Evolutionary conservation across 2,113 vertebrate genomes (phyloP).

Genomic region (Seriola aureovittata): DNA sequence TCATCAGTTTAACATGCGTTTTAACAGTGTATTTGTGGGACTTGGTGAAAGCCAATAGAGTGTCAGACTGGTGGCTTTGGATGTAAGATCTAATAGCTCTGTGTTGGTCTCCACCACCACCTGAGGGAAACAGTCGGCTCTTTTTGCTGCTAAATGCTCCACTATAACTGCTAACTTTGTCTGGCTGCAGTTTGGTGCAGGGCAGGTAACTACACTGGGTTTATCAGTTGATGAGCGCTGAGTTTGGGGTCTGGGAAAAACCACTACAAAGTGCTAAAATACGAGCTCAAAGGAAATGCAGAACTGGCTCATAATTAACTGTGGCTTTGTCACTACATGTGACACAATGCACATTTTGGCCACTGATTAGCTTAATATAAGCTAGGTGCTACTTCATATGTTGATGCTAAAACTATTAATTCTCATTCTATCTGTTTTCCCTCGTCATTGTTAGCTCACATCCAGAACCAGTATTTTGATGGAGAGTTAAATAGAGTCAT

Average conservation of each 20-base stretch:
- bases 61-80: too few species aligned
- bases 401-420: too few species aligned
- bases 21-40: too few species aligned
- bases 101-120: not conserved
- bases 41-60: too few species aligned
- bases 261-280: not conserved
- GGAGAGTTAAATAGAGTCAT: constrained; percentile 31
- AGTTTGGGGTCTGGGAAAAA: too few species aligned
- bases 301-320: not conserved
- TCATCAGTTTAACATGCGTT: too few species aligned
- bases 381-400: not conserved
- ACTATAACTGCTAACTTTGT: not conserved
- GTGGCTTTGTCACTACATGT: not conserved
- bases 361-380: not conserved
- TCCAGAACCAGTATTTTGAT: not conserved
- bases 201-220: not conserved
- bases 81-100: not conserved
- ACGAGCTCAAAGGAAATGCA: not conserved
- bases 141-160: not conserved
- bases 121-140: too few species aligned
- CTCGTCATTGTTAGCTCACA: not conserved
- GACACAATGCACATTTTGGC: not conserved
- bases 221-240: too few species aligned
- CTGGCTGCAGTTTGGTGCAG: not conserved
- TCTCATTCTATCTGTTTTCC: not conserved